A percentile compares a stretch with the other conserved stretches of the same genome.
These are phyloP conservation scores for Prolemur simus DNA, from an alignment of 2,113 vertebrate species.

Conservation along the genomic window DNA sequence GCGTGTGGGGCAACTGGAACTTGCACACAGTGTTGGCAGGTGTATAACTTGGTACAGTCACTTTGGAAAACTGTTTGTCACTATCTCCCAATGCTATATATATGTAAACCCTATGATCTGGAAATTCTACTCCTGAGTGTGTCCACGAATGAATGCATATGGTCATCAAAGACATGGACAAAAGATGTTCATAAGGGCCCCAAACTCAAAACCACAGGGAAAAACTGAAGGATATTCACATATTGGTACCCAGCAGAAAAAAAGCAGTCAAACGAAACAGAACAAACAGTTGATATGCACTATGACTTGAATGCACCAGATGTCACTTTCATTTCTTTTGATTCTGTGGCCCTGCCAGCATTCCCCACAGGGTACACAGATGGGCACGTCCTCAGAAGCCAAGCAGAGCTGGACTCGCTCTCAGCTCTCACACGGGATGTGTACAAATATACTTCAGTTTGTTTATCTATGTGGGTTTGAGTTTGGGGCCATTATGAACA, in stretches of 20 bases:
- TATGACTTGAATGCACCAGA: too few relatives aligned
- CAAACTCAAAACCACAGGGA: neutral
- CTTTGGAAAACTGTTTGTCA: neutral
- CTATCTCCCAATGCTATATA: neutral
- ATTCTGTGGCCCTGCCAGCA: too few relatives aligned
- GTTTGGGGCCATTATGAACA: neutral
- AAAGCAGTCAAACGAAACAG: neutral
- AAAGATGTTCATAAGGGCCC: too few relatives aligned
- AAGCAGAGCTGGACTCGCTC: too few relatives aligned
- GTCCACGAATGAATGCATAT: neutral
- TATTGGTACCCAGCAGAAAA: neutral
- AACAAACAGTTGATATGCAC: neutral
- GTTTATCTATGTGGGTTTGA: neutral
- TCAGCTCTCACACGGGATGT: neutral
- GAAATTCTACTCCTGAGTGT: neutral
- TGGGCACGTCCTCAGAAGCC: too few relatives aligned
- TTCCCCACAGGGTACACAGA: too few relatives aligned
- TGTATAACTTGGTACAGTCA: neutral
- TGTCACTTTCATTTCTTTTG: too few relatives aligned
- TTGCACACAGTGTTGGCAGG: neutral
- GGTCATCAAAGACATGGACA: too few relatives aligned
- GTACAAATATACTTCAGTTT: neutral
- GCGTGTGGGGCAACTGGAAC: neutral
- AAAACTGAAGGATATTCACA: neutral
- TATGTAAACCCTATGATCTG: neutral